Evolutionary conservation across 1,140 invertebrate genomes (phyloP).

Genomic region (Arctopsyche grandis): DNA sequence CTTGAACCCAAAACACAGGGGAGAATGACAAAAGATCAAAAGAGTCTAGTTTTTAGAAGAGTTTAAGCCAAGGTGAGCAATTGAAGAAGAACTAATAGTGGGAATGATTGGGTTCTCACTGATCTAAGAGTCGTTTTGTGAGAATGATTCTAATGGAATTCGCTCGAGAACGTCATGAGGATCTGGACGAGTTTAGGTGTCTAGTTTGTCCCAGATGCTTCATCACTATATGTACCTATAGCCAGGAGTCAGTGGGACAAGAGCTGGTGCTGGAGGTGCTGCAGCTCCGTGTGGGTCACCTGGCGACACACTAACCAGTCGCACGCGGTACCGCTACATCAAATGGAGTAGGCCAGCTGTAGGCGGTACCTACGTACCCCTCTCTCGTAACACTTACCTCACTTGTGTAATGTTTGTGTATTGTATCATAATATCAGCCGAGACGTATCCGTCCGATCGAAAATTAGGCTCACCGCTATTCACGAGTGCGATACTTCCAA

Average conservation of each 20-base stretch:
- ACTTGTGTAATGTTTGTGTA: conserved; percentile 13
- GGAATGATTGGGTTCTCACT: no score
- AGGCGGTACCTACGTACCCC: conserved; percentile 12
- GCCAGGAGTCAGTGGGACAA: neutral
- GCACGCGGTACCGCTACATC: conserved; percentile 28
- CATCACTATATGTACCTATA: neutral
- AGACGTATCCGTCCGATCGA: no score
- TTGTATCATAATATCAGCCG: conserved; percentile 1
- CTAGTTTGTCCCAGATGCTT: neutral
- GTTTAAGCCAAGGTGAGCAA: no score
- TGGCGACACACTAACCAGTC: conserved; percentile 33
- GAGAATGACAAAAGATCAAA: no score
- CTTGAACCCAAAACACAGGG: no score
- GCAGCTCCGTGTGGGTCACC: conserved; percentile 38
- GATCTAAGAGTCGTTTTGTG: no score
- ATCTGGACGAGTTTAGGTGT: neutral
- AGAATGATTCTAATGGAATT: no score
- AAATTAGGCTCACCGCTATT: no score
- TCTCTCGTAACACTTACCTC: conserved; percentile 9
- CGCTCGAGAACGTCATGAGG: neutral
- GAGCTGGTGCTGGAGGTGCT: neutral
- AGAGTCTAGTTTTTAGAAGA: no score
- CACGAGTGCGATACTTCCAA: no score
- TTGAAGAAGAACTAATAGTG: no score
- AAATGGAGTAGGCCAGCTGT: conserved; percentile 37